Base-by-base conservation (phyloP, 1,140 invertebrate genomes). In the Trissolcus basalis region DNA sequence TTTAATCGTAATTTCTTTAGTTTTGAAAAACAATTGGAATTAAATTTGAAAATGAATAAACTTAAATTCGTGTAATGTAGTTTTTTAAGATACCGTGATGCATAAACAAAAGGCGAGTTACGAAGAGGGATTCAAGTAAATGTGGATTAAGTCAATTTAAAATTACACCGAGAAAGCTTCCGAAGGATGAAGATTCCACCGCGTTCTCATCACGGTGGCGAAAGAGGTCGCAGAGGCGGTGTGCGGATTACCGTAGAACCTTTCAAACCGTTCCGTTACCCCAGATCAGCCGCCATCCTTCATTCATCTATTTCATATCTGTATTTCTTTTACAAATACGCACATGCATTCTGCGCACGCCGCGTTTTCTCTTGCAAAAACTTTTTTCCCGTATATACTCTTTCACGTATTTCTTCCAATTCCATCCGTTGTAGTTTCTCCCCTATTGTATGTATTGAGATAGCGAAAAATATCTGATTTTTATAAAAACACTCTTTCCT, bases 121-220 rank as follows among this genome's bases (percentile, higher is more conserved):
- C n/a, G n/a, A n/a, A n/a, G 56, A 43, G 51, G 64, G 55, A 72
- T 60, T 72, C 53, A 72, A 65, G 61, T 65, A 65, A 65, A 63
- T 65, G 53, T 64, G 59, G 69, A 72, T 70, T 70, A 70, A 63
- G 68, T 71, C 59, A 63, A 71, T 71, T 71, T 56, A 51, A 71
- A 71, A 63, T 71, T 71, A 8, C 58, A 35, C 51, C 14, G 44
- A 50, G 44, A 56, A 51, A 63, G 68, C 68, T 61, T 71, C 43
- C 59, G 68, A 56, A 47, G 53, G 33, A 63, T 64, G 54, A 59
- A 70, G 43, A 49, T n/a, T 70, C 56, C 51, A 27, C 51, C 61
- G 45, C 39, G 50, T 56, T 50, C 36, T 71, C 51, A 15, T 56
- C 19, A 51, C 14, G 63, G 51, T 63, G 49, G 51, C 68, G 44